These are phyloP conservation scores for Zosterops lateralis DNA, from an alignment of 2,113 vertebrate species.

Conservation along the genomic window DNA sequence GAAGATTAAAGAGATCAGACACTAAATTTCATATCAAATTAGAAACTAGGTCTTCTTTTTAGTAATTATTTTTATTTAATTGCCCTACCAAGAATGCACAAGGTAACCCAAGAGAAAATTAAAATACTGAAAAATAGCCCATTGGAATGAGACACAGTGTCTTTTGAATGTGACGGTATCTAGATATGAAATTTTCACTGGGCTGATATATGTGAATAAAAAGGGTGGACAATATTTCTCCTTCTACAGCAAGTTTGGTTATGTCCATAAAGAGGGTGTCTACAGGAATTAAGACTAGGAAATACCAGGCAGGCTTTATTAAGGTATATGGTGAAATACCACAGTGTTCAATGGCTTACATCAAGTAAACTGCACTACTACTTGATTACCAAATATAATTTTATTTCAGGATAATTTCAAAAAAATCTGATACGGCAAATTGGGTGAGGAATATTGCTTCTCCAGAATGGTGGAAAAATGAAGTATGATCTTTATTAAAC, in stretches of 20 bases:
- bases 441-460: neutral
- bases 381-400: neutral
- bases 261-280: neutral
- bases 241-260: neutral
- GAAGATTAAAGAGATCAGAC: neutral
- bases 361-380: neutral
- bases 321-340: neutral
- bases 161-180: neutral
- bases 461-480: neutral
- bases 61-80: neutral
- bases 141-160: neutral
- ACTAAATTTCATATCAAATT: neutral
- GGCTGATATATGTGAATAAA: neutral
- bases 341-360: neutral
- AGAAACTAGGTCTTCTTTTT: neutral
- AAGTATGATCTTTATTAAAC: neutral
- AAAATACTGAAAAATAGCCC: neutral
- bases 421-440: neutral
- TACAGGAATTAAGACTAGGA: neutral
- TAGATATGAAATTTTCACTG: neutral
- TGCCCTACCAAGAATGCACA: neutral
- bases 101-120: neutral
- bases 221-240: neutral
- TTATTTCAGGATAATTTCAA: neutral
- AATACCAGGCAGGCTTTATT: neutral